Conservation (phyloP, 2,113 vertebrate species). For the Psephotus haematonotus region DNA sequence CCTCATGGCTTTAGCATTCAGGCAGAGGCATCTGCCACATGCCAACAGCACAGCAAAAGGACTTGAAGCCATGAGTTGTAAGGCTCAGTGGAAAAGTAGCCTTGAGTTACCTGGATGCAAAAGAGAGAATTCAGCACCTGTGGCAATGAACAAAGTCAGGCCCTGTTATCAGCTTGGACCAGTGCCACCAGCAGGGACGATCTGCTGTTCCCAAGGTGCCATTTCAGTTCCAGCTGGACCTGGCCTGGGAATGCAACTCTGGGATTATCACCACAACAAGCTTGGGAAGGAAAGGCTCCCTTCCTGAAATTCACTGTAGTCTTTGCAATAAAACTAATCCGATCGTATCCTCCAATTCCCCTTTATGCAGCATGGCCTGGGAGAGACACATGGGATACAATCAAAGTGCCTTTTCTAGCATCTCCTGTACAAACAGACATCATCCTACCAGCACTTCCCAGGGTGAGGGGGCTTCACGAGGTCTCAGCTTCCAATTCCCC, state of each 20-base stretch:
- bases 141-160: constrained; percentile 6
- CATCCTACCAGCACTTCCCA: background rate
- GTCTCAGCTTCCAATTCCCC: background rate
- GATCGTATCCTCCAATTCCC: background rate
- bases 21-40: background rate
- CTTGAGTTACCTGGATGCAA: constrained; percentile 22
- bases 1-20: background rate
- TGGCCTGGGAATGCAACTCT: background rate
- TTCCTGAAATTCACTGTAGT: background rate
- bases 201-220: background rate
- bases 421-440: background rate
- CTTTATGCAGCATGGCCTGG: background rate
- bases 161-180: constrained; percentile 2
- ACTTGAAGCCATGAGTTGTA: background rate
- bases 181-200: constrained; percentile 19
- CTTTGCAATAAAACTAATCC: background rate
- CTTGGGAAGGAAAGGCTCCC: background rate
- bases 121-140: constrained; percentile 30
- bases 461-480: background rate
- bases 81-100: constrained; percentile 6
- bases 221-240: background rate
- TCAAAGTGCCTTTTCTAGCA: background rate
- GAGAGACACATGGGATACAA: background rate
- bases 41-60: background rate
- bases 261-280: background rate